Conservation (phyloP, 2,888 invertebrate genomes). For the Eustalomyia histrio region DNA sequence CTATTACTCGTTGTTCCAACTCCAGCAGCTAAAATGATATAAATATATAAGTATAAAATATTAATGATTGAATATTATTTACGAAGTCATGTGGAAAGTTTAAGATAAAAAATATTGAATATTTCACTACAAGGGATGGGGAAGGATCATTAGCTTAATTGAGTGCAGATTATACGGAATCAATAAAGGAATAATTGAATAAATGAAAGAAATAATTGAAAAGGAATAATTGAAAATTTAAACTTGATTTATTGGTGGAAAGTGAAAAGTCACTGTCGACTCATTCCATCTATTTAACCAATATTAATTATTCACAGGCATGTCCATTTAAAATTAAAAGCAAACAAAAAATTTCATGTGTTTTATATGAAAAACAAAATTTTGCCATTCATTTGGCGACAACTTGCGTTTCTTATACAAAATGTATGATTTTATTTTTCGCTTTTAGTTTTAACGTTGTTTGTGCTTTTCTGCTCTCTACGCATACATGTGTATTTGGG, state of each 20-base stretch:
- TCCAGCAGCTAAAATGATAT: constrained; percentile 89
- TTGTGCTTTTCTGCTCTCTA: too few species aligned
- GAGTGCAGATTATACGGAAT: not conserved
- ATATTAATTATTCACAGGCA: too few species aligned
- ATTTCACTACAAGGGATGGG: not conserved
- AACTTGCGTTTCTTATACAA: too few species aligned
- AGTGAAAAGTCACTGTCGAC: too few species aligned
- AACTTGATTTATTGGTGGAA: not conserved
- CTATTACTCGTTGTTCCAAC: constrained; percentile 94
- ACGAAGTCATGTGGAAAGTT: constrained; percentile 52
- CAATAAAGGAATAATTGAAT: not conserved
- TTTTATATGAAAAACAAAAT: too few species aligned
- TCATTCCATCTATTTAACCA: too few species aligned
- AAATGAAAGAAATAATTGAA: not conserved
- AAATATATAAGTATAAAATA: constrained; percentile 22
- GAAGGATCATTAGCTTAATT: not conserved
- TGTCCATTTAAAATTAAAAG: too few species aligned
- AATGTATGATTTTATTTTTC: too few species aligned
- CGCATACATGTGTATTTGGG: not conserved
- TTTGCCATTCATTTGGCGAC: too few species aligned
- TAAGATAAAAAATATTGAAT: constrained; percentile 20
- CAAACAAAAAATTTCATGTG: too few species aligned
- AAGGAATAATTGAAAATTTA: not conserved
- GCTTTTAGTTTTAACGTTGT: too few species aligned
- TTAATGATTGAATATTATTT: constrained; percentile 6